Base-by-base conservation (phyloP, 2,113 vertebrate genomes). In the Petroica traversi region DNA sequence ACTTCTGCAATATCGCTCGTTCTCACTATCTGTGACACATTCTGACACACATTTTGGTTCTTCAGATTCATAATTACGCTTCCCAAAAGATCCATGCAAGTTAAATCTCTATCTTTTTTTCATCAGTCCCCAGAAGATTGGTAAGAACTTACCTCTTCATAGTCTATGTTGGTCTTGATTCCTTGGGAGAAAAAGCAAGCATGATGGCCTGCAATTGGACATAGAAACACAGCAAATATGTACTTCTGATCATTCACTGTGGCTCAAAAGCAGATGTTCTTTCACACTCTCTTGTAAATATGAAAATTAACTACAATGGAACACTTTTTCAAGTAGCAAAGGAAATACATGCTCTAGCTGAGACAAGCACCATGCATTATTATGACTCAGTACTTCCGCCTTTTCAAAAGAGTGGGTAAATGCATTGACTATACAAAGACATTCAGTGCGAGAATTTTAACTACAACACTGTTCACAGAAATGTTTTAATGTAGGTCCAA, bases 261-360 rank as follows among this genome's bases (percentile, higher is more conserved):
- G 54, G 26, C 28, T 78, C 40, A 68, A 55, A 88, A 93, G 49
- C 24, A 81, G 33, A 25, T 46, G 7, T 73, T 82, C 62, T 94
- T 91, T 89, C 69, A 74, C 24, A 40, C 20, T 64, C 19, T 67
- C 82, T 93, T 85, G 73, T 69, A 95, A 96, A 96, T 86, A 93
- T 92, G 68, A 90, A 94, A 96, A 45, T 36, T 91, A 85, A 68
- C 25, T 66, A 57, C 22, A 17, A 72, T 33, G 25, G 40, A 90
- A 68, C n/a, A 79, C 14, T 58, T 78, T 93, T 97, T 88, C 84
- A 52, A 81, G 43, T n/a, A 75, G 52, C 33, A 95, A 91, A 92
- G 61, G 72, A 91, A 94, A 88, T 24, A 3, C 23, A 34, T n/a
- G 33, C 16, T 91, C 28, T 77, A 43, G 29, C 43, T 80, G 84